phyloP scores from a whole-genome alignment of 2,888 invertebrate species.

The Drosophila formosana region DNA sequence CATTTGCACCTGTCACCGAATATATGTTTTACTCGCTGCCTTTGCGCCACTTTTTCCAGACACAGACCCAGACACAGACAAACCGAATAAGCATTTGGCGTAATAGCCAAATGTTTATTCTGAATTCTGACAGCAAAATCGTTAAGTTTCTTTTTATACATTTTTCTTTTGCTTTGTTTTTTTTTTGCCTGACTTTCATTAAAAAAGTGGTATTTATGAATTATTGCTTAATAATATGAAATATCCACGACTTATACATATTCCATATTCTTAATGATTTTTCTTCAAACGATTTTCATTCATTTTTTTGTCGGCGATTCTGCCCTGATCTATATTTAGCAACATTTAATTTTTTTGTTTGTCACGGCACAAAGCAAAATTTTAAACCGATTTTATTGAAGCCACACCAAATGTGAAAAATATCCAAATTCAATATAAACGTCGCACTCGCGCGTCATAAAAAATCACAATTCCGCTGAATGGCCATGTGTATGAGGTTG shows the following conservation, averaged over 20 bases:
- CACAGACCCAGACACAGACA: background rate
- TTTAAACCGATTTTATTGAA: constrained; percentile 15
- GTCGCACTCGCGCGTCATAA: constrained; percentile 58
- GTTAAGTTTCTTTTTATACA: constrained; percentile 28
- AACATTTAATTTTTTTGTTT: constrained; percentile 13
- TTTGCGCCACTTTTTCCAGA: background rate
- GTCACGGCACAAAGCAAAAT: constrained; percentile 19
- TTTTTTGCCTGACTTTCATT: background rate
- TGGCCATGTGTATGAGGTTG: constrained; percentile 1
- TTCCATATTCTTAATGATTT: background rate
- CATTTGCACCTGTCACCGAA: constrained; percentile 64
- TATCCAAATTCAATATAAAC: constrained; percentile 66
- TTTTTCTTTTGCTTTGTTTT: constrained; percentile 6
- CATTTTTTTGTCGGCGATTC: too few species aligned
- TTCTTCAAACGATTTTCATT: background rate
- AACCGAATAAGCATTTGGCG: constrained; percentile 17
- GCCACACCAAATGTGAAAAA: constrained; percentile 36
- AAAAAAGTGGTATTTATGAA: background rate
- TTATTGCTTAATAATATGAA: too few species aligned
- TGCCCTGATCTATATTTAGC: constrained; percentile 37
- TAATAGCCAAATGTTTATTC: constrained; percentile 22
- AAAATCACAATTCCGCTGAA: constrained; percentile 53
- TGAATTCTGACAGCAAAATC: constrained; percentile 7
- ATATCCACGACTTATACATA: too few species aligned
- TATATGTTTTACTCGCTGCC: constrained; percentile 7